A percentile compares a stretch with the other conserved stretches of the same genome.
Conservation (phyloP, 2,797 vertebrate genomes). For the Acrossocheilus wenchowensis region DNA sequence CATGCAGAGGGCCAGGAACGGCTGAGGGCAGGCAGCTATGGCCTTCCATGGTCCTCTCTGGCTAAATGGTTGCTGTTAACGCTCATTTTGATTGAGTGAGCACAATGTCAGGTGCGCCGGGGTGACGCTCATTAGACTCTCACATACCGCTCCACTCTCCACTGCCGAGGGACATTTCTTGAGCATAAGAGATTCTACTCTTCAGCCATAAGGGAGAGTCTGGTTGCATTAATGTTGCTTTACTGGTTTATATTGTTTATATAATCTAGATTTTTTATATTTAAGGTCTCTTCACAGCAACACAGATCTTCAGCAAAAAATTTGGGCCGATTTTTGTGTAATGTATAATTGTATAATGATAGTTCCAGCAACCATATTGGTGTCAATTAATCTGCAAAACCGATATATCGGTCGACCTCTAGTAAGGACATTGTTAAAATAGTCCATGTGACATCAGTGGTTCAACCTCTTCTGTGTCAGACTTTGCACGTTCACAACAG, state of each 20-base stretch:
- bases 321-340: background rate
- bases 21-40: background rate
- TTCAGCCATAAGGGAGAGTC: background rate
- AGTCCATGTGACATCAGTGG: no score
- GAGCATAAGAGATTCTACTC: background rate
- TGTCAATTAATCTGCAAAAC: no score
- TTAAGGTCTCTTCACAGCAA: background rate
- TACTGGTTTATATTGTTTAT: background rate
- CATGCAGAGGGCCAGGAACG: slow-evolving; percentile 34
- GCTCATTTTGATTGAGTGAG: slow-evolving; percentile 41
- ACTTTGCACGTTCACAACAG: no score
- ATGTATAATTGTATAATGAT: no score
- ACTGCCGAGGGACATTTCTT: background rate
- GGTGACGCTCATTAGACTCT: slow-evolving; percentile 55
- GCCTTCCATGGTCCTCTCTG: slow-evolving; percentile 26
- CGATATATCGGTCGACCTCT: no score
- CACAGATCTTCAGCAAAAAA: background rate
- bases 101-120: slow-evolving; percentile 38
- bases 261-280: background rate
- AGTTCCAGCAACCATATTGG: no score
- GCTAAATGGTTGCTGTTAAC: slow-evolving; percentile 53
- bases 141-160: background rate
- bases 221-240: background rate
- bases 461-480: no score
- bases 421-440: no score